These are phyloP conservation scores for Macheiramphus alcinus DNA, from an alignment of 2,113 vertebrate genomes.

Conservation along the genomic window DNA sequence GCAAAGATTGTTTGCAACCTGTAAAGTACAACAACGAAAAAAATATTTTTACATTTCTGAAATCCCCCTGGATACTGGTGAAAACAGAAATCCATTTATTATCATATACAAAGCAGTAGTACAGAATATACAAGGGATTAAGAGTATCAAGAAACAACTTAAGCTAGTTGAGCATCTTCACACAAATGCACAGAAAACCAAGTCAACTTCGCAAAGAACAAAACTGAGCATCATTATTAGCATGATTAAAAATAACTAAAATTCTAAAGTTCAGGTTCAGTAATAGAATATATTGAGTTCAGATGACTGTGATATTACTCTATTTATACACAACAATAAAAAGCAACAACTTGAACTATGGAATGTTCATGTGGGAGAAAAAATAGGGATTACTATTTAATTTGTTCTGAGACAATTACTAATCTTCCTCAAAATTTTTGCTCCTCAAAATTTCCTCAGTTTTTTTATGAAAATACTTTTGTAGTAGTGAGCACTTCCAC, in stretches of 20 bases:
- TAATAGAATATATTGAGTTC: neutral
- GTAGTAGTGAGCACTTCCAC: neutral
- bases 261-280: neutral
- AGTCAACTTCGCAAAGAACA: neutral
- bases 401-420: neutral
- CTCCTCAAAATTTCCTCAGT: neutral
- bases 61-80: neutral
- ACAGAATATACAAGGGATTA: neutral
- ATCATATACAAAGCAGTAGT: neutral
- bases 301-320: neutral
- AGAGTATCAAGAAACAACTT: neutral
- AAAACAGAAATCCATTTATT: neutral
- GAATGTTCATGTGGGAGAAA: neutral
- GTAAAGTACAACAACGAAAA: constrained; percentile 47
- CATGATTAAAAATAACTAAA: neutral
- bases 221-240: neutral
- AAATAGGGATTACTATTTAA: neutral
- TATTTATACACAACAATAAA: neutral
- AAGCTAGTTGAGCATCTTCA: neutral
- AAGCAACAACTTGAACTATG: neutral
- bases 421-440: neutral
- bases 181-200: neutral
- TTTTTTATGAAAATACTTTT: neutral
- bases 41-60: neutral
- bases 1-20: constrained; percentile 91